These are phyloP conservation scores for Sinopyrophorus schimmeli DNA, from an alignment of 2,888 invertebrate species.

Conservation along the genomic window DNA sequence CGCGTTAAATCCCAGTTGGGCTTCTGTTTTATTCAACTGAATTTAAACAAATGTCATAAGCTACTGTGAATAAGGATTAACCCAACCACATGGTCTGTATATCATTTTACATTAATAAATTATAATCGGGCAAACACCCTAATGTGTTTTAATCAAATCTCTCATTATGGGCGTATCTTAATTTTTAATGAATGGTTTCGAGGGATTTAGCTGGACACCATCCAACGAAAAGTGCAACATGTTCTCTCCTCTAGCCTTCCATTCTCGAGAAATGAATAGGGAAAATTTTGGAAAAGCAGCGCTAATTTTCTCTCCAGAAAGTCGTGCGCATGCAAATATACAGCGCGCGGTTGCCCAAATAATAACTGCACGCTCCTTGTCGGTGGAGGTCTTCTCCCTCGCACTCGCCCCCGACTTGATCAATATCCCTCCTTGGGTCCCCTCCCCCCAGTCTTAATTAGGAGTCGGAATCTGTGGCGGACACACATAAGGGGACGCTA, in stretches of 20 bases:
- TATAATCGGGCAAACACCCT: slow-evolving; percentile 45
- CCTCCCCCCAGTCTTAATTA: slow-evolving; percentile 77
- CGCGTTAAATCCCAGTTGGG: slow-evolving; percentile 31
- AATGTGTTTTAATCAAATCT: slow-evolving; percentile 57
- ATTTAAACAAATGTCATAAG: slow-evolving; percentile 32
- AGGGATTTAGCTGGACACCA: slow-evolving; percentile 26
- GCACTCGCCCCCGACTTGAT: slow-evolving; percentile 52
- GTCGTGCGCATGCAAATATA: slow-evolving; percentile 52
- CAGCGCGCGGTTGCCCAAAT: slow-evolving; percentile 54
- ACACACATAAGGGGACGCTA: slow-evolving; percentile 64
- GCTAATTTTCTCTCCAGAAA: slow-evolving; percentile 51
- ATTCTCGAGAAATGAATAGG: slow-evolving; percentile 2
- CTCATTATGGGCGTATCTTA: slow-evolving; percentile 54
- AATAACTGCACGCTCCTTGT: slow-evolving; percentile 53
- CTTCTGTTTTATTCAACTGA: slow-evolving; percentile 31
- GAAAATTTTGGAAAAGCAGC: slow-evolving; percentile 26
- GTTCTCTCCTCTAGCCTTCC: slow-evolving; percentile 7
- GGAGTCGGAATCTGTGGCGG: slow-evolving; percentile 83
- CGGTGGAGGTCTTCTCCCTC: slow-evolving; percentile 41
- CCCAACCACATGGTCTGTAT: slow-evolving; percentile 33
- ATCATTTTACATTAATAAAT: slow-evolving; percentile 41
- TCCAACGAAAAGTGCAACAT: slow-evolving; percentile 22
- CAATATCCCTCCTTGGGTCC: slow-evolving; percentile 56
- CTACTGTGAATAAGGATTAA: slow-evolving; percentile 36
- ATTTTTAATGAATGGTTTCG: slow-evolving; percentile 53